These are phyloP conservation scores for Nycticorax nycticorax DNA, from an alignment of 2,113 vertebrate genomes.

Conservation along the genomic window DNA sequence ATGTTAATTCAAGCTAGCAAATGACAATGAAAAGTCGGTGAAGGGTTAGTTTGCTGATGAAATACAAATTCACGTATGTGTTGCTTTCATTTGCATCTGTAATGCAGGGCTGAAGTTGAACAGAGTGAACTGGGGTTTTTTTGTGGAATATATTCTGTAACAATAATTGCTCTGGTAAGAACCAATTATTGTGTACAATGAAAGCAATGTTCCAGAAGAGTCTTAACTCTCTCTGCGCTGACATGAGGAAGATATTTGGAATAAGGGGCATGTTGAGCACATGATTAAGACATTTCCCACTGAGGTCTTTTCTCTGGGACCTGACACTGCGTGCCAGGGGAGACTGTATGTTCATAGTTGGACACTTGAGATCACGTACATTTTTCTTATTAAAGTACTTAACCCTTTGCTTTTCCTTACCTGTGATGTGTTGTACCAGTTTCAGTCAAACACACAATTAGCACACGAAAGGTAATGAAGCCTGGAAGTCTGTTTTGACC, in stretches of 20 bases:
- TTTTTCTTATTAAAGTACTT: neutral
- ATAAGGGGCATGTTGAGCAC: neutral
- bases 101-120: neutral
- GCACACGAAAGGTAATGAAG: neutral
- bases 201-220: neutral
- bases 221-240: neutral
- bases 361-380: neutral
- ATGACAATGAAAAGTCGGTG: neutral
- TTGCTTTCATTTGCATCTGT: neutral
- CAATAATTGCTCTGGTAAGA: neutral
- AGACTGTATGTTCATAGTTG: neutral
- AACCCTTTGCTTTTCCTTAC: neutral
- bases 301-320: neutral
- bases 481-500: neutral
- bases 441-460: neutral
- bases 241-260: neutral
- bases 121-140: neutral
- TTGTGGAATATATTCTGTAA: neutral
- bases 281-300: neutral
- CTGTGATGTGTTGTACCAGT: neutral
- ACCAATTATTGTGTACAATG: neutral
- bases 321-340: neutral
- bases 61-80: neutral
- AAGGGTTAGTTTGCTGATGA: neutral
- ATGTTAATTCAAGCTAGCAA: neutral